Evolutionary conservation across 2,797 vertebrate species (phyloP), one percentile per base, ranked within the genome.

Genomic region (Sciurus carolinensis): DNA sequence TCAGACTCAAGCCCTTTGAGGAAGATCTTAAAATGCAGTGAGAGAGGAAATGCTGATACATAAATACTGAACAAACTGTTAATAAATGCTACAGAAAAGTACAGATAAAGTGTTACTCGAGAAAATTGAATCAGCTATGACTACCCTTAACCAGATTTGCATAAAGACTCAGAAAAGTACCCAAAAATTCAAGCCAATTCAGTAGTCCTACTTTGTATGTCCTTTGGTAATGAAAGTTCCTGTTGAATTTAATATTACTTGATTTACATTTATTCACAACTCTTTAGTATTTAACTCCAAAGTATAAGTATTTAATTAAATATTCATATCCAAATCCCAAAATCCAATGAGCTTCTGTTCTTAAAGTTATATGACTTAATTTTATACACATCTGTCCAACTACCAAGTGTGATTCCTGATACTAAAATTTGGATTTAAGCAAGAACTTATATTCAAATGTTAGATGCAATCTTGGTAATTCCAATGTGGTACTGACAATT

Each of bases 301-400:
- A 30, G 47, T 2, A 47, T 86, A 77, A 84, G 22, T 47, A 81
- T 90, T 28, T 39, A 72, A 89, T 52, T 92, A 96, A 97, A 73
- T 59, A 28, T 73, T n/a, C 36, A 57, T 36, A 3, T 3, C 15
- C 9, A 92, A 92, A 80, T 87, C 18, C 14, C 33, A 89, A 42
- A 93, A 95, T 69, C 24, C n/a, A 95, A 72, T 39, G 93, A 67
- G 22, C 39, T 57, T 87, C 15, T 94, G 28, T 81, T 42, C 42
- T 59, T 85, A 36, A 97, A 80, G 87, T 81, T 57, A 24, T 13
- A 94, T 89, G 10, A n/a, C 10, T 28, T 97, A 89, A 87, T 67
- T 93, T 96, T 76, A 30, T 64, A 89, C 5, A 52, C 18, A 62
- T 11, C 20, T 73, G 11, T 73, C 36, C 39, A 66, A 50, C 72